Evolutionary conservation across 2,113 vertebrate genomes (phyloP).

Genomic region (Periophthalmus modestus): DNA sequence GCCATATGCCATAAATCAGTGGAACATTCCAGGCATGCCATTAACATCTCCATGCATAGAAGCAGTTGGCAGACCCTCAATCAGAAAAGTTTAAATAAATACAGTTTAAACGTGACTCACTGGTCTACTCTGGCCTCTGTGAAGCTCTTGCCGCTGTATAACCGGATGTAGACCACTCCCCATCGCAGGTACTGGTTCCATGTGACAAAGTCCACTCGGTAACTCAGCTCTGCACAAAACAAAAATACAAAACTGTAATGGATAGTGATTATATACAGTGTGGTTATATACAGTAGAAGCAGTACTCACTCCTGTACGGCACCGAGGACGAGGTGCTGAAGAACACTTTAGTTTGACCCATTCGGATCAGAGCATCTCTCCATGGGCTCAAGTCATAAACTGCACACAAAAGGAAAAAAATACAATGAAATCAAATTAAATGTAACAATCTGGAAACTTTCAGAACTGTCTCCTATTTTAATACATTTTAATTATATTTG

Average conservation of each 20-base stretch:
- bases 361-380: slow-evolving; percentile 77
- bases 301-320: slow-evolving; percentile 88
- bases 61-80: no score
- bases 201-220: slow-evolving; percentile 87
- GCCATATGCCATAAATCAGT: no score
- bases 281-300: no score
- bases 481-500: no score
- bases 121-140: slow-evolving; percentile 82
- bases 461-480: no score
- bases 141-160: slow-evolving; percentile 78
- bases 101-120: slow-evolving; percentile 75
- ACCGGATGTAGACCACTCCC: slow-evolving; percentile 82
- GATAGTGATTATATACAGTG: no score
- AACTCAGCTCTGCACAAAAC: slow-evolving; percentile 81
- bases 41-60: no score
- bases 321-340: slow-evolving; percentile 84
- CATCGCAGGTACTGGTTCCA: slow-evolving; percentile 89
- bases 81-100: no score
- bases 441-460: no score
- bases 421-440: no score
- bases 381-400: slow-evolving; percentile 85
- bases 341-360: slow-evolving; percentile 79
- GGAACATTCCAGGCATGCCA: no score
- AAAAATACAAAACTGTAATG: neutral
- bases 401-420: slow-evolving; percentile 45